These are phyloP conservation scores for Limnephilus lunatus DNA, from an alignment of 2,888 invertebrate genomes.

Conservation along the genomic window DNA sequence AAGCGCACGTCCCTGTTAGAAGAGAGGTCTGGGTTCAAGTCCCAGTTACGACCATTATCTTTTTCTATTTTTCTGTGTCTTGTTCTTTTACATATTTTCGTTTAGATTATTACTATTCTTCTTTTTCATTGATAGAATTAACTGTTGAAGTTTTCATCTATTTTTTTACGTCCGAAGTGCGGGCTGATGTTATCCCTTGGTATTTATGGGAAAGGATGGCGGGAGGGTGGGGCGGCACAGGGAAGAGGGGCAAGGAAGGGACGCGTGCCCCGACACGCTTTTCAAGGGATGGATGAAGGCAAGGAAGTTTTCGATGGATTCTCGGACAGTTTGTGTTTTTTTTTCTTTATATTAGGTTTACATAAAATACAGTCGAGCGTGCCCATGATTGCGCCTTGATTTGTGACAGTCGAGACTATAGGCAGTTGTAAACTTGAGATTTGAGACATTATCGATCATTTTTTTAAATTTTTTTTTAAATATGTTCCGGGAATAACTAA, in stretches of 20 bases:
- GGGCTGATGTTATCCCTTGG: not conserved
- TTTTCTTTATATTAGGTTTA: not conserved
- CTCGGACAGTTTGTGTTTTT: no score
- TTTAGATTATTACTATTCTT: no score
- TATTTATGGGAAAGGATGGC: not conserved
- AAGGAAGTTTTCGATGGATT: not conserved
- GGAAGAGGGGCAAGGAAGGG: not conserved
- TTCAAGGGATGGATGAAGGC: constrained; percentile 2
- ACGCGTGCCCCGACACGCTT: constrained; percentile 39
- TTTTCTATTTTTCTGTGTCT: no score
- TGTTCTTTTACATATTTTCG: no score
- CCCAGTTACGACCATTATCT: no score
- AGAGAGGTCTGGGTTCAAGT: no score
- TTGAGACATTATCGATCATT: no score
- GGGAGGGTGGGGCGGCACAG: not conserved
- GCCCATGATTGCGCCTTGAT: not conserved
- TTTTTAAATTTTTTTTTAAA: no score
- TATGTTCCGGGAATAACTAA: no score
- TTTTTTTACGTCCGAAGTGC: not conserved
- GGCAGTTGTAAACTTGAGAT: not conserved
- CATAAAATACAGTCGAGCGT: no score
- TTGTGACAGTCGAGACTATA: not conserved
- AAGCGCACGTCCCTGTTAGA: no score
- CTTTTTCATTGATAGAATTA: no score
- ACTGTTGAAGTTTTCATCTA: not conserved